A percentile compares a stretch with the other conserved stretches of the same genome.
Evolutionary conservation across 1,140 invertebrate species (phyloP).

Genomic region (Conus ventricosus): DNA sequence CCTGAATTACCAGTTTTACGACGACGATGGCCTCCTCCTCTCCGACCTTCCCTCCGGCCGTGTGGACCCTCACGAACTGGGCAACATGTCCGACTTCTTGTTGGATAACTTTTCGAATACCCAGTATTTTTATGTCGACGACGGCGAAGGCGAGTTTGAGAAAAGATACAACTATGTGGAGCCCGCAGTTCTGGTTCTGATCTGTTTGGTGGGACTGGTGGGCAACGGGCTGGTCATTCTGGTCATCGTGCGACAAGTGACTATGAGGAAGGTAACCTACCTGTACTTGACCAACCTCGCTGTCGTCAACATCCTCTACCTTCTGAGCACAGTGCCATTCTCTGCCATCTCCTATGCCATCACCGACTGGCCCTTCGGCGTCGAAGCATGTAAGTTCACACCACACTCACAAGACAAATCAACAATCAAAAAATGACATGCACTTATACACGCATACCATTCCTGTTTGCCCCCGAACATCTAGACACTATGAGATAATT

Average conservation of each 20-base stretch:
- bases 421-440: too few species aligned
- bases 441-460: too few species aligned
- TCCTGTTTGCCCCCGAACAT: too few species aligned
- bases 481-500: too few species aligned
- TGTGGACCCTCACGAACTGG: background rate
- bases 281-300: constrained; percentile 90
- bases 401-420: background rate
- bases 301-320: constrained; percentile 92
- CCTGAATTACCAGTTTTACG: background rate
- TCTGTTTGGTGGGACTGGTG: constrained; percentile 88
- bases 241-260: constrained; percentile 86
- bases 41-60: background rate
- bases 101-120: background rate
- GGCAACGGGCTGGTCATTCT: constrained; percentile 90
- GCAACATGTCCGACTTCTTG: background rate
- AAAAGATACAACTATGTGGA: constrained; percentile 73
- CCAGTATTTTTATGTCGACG: background rate
- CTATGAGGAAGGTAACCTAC: constrained; percentile 93
- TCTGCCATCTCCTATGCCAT: constrained; percentile 50
- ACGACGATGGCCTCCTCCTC: background rate
- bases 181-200: constrained; percentile 88
- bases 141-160: background rate
- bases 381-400: constrained; percentile 83
- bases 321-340: constrained; percentile 91
- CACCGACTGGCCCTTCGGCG: constrained; percentile 88